Evolutionary conservation across 2,888 invertebrate species (phyloP).

Genomic region (Callinectes sapidus): DNA sequence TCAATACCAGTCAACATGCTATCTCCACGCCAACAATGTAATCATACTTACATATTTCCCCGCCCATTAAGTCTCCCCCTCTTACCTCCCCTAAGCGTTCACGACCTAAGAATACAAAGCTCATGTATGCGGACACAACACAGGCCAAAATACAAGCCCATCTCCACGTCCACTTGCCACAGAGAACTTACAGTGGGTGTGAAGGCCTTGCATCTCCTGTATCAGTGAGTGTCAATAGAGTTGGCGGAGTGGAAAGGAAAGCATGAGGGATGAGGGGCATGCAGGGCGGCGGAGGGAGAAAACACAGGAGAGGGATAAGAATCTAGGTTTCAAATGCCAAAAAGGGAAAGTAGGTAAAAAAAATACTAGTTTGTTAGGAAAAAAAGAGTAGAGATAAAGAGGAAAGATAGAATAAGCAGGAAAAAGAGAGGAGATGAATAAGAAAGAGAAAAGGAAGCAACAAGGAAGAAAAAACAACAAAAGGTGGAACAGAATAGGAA

Average conservation of each 20-base stretch:
- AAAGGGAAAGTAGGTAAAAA: background rate
- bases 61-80: background rate
- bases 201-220: background rate
- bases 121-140: background rate
- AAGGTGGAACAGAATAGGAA: background rate
- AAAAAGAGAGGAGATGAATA: background rate
- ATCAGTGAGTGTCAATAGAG: background rate
- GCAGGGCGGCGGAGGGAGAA: background rate
- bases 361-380: background rate
- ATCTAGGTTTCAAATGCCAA: background rate
- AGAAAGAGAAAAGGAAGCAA: background rate
- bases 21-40: constrained; percentile 25
- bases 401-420: background rate
- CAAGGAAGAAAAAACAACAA: background rate
- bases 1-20: constrained; percentile 3
- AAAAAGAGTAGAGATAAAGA: background rate
- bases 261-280: background rate
- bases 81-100: background rate
- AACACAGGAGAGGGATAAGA: background rate
- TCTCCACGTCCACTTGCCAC: background rate
- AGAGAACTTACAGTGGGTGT: background rate
- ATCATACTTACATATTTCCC: background rate
- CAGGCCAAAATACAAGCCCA: background rate
- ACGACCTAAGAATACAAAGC: background rate
- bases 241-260: background rate